Conservation (phyloP, 2,888 invertebrate genomes). For the Andrena bucephala region DNA sequence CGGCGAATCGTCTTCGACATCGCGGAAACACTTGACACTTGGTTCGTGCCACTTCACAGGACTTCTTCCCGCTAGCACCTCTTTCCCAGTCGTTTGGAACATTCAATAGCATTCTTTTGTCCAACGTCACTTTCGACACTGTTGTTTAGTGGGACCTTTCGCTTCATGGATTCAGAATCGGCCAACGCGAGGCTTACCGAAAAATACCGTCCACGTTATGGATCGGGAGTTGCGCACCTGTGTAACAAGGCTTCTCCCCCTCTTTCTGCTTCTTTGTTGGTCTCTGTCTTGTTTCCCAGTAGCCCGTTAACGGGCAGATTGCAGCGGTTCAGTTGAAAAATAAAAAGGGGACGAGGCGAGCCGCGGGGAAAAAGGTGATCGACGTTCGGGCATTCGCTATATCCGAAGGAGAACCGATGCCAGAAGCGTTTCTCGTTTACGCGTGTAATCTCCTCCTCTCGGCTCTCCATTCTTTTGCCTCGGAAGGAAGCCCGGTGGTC, state of each 20-base stretch:
- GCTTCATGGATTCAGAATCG: no score
- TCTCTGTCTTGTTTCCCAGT: constrained; percentile 33
- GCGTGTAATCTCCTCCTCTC: constrained; percentile 31
- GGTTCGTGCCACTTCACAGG: no score
- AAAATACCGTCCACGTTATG: not conserved
- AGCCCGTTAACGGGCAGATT: constrained; percentile 56
- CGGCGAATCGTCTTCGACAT: not conserved
- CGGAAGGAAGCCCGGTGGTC: not conserved
- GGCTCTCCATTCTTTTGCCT: not conserved
- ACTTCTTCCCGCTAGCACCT: no score
- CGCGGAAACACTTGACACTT: not conserved
- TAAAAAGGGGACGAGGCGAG: constrained; percentile 37
- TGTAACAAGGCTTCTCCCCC: not conserved
- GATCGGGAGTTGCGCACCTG: not conserved
- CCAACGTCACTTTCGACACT: no score
- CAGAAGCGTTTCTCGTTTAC: constrained; percentile 39
- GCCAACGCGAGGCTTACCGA: no score
- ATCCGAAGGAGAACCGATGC: constrained; percentile 45
- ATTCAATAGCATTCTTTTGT: no score
- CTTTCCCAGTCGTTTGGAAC: no score
- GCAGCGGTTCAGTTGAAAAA: constrained; percentile 38
- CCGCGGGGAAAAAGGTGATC: constrained; percentile 24
- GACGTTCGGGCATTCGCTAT: constrained; percentile 31
- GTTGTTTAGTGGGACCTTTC: no score
- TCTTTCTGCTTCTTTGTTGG: not conserved